Evolutionary conservation across 2,113 vertebrate genomes (phyloP).

Genomic region (Orthochromis indermauri): DNA sequence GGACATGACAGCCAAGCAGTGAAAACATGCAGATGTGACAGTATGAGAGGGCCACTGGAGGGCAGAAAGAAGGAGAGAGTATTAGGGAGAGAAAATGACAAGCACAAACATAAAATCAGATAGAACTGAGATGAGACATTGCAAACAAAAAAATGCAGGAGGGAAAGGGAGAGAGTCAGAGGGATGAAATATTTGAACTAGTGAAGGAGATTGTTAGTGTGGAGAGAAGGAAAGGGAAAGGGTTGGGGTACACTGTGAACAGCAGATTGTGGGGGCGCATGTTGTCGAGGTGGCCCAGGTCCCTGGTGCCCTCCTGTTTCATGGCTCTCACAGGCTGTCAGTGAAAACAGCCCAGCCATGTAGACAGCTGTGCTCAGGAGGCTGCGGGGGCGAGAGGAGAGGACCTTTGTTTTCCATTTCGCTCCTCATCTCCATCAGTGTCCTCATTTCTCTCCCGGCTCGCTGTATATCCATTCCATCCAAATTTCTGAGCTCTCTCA

Average conservation of each 20-base stretch:
- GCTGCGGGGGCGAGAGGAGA: constrained; percentile 62
- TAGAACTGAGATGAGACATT: constrained; percentile 14
- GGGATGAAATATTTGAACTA: constrained; percentile 53
- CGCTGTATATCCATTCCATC: neutral
- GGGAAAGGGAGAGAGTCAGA: constrained; percentile 19
- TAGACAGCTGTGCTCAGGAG: constrained; percentile 66
- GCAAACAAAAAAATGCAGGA: neutral
- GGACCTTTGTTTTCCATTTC: constrained; percentile 47
- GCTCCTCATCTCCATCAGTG: constrained; percentile 34
- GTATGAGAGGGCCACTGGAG: constrained; percentile 47
- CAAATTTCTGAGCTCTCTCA: constrained; percentile 5
- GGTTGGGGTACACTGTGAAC: constrained; percentile 39
- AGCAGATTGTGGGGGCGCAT: constrained; percentile 62
- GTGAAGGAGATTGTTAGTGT: constrained; percentile 45
- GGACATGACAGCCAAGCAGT: constrained; percentile 49
- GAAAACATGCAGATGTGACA: constrained; percentile 49
- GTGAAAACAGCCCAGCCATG: constrained; percentile 64
- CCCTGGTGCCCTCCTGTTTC: constrained; percentile 66
- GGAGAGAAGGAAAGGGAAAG: neutral
- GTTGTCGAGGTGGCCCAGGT: constrained; percentile 63
- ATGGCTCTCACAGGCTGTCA: constrained; percentile 65
- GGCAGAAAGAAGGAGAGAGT: constrained; percentile 28
- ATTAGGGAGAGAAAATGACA: constrained; percentile 44
- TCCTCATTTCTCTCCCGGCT: neutral
- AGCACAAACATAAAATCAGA: constrained; percentile 51